phyloP scores from a whole-genome alignment of 2,113 vertebrate species.

The Hyaena hyaena region DNA sequence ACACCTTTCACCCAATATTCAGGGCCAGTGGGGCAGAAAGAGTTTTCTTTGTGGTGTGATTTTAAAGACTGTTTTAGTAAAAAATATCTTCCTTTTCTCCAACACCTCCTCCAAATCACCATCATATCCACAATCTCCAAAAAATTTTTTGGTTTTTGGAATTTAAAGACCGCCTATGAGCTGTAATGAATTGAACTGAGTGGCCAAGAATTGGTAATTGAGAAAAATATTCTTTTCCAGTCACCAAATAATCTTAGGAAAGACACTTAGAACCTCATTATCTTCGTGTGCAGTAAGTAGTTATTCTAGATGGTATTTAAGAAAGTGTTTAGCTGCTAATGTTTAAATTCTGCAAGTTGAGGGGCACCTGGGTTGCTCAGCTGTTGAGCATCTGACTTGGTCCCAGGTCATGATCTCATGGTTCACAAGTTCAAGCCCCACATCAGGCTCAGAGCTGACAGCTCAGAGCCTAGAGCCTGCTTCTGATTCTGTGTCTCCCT shows the following conservation, averaged over 20 bases:
- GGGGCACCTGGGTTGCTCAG: too few species aligned
- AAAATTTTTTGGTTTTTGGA: background rate
- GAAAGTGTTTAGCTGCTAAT: background rate
- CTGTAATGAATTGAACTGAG: background rate
- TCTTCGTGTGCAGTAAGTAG: fast-evolving
- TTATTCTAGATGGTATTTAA: background rate
- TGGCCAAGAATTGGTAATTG: background rate
- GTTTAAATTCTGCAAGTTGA: background rate
- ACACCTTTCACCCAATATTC: background rate
- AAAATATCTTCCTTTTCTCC: background rate
- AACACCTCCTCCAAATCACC: fast-evolving
- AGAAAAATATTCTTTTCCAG: background rate
- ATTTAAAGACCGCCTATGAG: background rate
- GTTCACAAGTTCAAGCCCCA: too few species aligned
- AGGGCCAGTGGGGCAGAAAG: background rate
- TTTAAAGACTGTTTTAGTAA: background rate
- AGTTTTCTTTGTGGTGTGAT: background rate
- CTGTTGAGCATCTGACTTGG: too few species aligned
- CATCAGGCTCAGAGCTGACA: too few species aligned
- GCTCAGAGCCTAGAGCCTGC: too few species aligned
- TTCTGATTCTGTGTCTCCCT: too few species aligned
- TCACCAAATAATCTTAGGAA: background rate
- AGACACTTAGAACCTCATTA: fast-evolving
- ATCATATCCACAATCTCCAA: background rate
- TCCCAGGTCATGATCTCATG: too few species aligned